Evolutionary conservation across 2,888 invertebrate species (phyloP).

Genomic region (Diarsia brunnea): DNA sequence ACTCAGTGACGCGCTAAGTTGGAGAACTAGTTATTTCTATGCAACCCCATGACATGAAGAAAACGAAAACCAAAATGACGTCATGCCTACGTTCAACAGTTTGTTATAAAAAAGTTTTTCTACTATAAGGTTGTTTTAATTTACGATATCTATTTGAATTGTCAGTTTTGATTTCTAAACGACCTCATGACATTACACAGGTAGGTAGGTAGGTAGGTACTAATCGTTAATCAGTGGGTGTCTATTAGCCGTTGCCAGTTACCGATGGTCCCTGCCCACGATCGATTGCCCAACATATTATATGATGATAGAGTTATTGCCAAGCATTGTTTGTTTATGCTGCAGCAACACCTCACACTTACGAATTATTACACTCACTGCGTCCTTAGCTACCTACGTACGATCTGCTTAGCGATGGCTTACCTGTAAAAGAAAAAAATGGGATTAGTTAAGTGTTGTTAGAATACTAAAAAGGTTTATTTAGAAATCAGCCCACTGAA

Average conservation of each 20-base stretch:
- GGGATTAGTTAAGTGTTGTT: constrained; percentile 8
- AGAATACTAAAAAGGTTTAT: background rate
- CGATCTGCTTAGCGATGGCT: constrained; percentile 16
- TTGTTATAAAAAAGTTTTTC: background rate
- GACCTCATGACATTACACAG: constrained; percentile 40
- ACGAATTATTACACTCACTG: constrained; percentile 36
- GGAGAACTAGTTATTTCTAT: background rate
- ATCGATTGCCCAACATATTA: constrained; percentile 62
- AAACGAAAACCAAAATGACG: background rate
- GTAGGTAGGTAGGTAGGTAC: constrained; percentile 33
- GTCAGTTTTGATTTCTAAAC: constrained; percentile 38
- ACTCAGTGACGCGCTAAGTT: background rate
- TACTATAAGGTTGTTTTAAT: background rate
- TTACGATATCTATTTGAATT: constrained; percentile 14
- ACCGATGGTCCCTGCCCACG: constrained; percentile 67
- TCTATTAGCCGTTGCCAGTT: constrained; percentile 69
- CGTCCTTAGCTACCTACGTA: constrained; percentile 35
- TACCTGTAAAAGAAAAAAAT: constrained; percentile 56
- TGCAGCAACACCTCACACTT: constrained; percentile 41
- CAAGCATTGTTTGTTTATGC: constrained; percentile 58
- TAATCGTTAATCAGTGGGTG: constrained; percentile 67
- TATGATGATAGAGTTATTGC: constrained; percentile 58
- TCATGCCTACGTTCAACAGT: background rate
- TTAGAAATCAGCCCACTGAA: background rate
- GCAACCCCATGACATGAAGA: background rate